Conservation (phyloP, 2,113 vertebrate genomes). For the Prunella himalayana region DNA sequence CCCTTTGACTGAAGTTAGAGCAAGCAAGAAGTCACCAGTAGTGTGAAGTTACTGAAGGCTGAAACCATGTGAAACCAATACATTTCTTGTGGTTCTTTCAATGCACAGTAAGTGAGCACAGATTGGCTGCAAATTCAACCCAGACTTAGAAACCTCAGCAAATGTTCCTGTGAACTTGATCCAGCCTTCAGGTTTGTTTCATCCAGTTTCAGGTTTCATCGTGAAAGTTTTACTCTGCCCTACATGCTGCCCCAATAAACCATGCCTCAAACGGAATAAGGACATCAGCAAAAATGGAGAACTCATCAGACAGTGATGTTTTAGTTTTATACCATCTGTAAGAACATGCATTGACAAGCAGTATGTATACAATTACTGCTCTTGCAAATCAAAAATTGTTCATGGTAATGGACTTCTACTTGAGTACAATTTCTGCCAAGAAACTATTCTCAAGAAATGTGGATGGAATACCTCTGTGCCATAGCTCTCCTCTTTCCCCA, state of each 20-base stretch:
- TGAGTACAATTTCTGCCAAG: neutral
- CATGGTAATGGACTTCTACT: neutral
- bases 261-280: constrained; percentile 15
- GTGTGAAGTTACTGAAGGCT: neutral
- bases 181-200: constrained; percentile 52
- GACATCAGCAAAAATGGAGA: constrained; percentile 25
- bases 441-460: neutral
- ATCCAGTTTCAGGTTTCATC: constrained; percentile 51
- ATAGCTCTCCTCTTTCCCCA: neutral
- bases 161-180: constrained; percentile 46
- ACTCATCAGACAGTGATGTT: neutral
- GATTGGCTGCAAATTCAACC: constrained; percentile 47
- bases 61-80: constrained; percentile 27
- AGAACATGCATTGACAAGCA: constrained; percentile 14
- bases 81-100: neutral
- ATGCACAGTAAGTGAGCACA: constrained; percentile 8
- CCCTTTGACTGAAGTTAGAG: neutral
- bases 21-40: neutral
- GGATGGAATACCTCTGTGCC: neutral
- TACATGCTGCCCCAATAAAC: constrained; percentile 5
- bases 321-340: constrained; percentile 26
- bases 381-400: constrained; percentile 16
- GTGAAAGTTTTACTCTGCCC: neutral
- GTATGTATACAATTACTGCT: neutral
- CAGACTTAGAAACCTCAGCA: constrained; percentile 45